phyloP scores from a whole-genome alignment of 2,888 invertebrate genomes.

The Lochmaea capreae region DNA sequence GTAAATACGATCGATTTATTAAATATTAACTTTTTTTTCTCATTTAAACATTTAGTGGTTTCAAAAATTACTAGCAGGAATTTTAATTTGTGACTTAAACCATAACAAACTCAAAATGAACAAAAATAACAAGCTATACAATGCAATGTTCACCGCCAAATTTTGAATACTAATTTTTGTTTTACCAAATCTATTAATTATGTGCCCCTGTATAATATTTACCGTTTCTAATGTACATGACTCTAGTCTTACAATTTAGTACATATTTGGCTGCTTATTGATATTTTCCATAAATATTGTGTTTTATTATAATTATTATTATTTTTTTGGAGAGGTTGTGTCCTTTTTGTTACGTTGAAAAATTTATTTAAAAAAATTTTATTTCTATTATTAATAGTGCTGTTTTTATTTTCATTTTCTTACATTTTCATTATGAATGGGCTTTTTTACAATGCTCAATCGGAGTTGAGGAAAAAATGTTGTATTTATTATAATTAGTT shows the following conservation, averaged over 20 bases:
- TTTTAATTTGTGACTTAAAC: not conserved
- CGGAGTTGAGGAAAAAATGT: slow-evolving; percentile 25
- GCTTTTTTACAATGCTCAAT: slow-evolving; percentile 33
- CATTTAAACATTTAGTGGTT: not conserved
- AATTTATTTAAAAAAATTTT: slow-evolving; percentile 23
- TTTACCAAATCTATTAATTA: not conserved
- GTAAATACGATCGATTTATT: slow-evolving; percentile 13
- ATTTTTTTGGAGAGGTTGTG: slow-evolving; percentile 26
- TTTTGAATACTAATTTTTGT: too few relatives aligned
- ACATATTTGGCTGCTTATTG: slow-evolving; percentile 49
- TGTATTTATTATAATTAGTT: slow-evolving; percentile 41
- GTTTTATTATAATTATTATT: not conserved
- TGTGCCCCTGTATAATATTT: slow-evolving; percentile 3
- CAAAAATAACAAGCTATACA: too few relatives aligned
- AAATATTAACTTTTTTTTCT: not conserved
- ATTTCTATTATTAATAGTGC: slow-evolving; percentile 24
- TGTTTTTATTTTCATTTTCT: slow-evolving; percentile 7
- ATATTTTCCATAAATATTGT: slow-evolving; percentile 38
- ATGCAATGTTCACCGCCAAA: too few relatives aligned
- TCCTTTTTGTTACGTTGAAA: slow-evolving; percentile 29
- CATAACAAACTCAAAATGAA: too few relatives aligned
- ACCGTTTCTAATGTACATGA: slow-evolving; percentile 45
- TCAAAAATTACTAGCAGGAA: not conserved
- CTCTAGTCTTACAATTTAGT: slow-evolving; percentile 58
- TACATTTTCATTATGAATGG: slow-evolving; percentile 20